These are phyloP conservation scores for Noturus placidus DNA, from an alignment of 2,113 vertebrate genomes.

Conservation along the genomic window DNA sequence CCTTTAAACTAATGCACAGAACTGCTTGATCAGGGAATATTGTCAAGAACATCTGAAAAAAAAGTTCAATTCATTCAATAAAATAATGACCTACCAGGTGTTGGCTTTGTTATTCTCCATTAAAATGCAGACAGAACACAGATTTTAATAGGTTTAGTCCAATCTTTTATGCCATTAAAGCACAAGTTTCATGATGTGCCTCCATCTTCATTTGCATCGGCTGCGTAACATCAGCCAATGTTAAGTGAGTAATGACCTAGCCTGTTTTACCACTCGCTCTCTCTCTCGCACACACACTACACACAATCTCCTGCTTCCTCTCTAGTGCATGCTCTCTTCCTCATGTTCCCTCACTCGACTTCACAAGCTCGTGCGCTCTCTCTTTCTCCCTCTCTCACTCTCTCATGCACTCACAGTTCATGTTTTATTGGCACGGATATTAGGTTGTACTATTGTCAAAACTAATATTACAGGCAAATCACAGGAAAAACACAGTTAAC, in stretches of 20 bases:
- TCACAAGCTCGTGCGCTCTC: background rate
- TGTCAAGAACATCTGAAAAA: background rate
- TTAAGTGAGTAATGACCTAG: slow-evolving; percentile 6
- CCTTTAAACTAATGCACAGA: background rate
- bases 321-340: background rate
- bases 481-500: background rate
- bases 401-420: background rate
- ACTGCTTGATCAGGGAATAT: background rate
- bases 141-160: background rate
- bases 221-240: slow-evolving; percentile 6
- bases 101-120: background rate
- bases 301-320: background rate
- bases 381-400: background rate
- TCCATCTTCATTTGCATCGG: background rate
- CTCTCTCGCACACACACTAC: background rate
- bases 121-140: background rate
- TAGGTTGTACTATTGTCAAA: background rate
- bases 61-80: background rate
- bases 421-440: background rate
- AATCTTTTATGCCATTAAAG: background rate
- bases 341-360: background rate
- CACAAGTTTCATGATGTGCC: background rate
- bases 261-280: slow-evolving; percentile 4
- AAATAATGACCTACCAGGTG: slow-evolving; percentile 6
- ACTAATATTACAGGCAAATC: background rate